Evolutionary conservation across 2,113 vertebrate genomes (phyloP).

Genomic region (Dermatemys mawii): DNA sequence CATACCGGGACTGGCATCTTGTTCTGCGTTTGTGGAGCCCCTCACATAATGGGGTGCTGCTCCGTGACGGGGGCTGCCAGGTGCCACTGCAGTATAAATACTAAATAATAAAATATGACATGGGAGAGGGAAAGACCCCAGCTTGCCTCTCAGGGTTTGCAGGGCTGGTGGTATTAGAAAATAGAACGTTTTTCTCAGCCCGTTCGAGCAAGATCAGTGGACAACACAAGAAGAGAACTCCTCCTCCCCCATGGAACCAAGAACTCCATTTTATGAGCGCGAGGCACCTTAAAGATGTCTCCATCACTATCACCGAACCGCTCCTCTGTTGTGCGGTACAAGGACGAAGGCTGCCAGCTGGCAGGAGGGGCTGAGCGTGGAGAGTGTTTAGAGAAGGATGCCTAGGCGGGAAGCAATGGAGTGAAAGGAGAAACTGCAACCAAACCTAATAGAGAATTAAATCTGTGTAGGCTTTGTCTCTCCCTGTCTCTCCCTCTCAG

Average conservation of each 20-base stretch:
- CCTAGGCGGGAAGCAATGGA: rapidly evolving
- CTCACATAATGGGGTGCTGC: background rate
- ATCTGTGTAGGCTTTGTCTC: too few relatives aligned
- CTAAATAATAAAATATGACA: background rate
- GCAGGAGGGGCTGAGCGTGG: background rate
- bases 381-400: background rate
- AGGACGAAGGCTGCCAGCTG: background rate
- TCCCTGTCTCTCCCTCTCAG: background rate
- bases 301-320: background rate
- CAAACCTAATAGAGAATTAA: too few relatives aligned
- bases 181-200: background rate
- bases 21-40: background rate
- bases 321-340: too few relatives aligned
- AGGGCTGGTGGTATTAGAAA: background rate
- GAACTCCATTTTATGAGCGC: background rate
- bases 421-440: too few relatives aligned
- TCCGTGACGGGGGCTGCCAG: background rate
- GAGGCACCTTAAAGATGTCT: background rate
- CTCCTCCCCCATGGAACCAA: background rate
- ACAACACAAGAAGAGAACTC: background rate
- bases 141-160: background rate
- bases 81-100: background rate
- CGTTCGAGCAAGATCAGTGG: background rate
- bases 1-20: background rate
- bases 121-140: background rate